Evolutionary conservation across 2,113 vertebrate species (phyloP).

Genomic region (Merops nubicus): DNA sequence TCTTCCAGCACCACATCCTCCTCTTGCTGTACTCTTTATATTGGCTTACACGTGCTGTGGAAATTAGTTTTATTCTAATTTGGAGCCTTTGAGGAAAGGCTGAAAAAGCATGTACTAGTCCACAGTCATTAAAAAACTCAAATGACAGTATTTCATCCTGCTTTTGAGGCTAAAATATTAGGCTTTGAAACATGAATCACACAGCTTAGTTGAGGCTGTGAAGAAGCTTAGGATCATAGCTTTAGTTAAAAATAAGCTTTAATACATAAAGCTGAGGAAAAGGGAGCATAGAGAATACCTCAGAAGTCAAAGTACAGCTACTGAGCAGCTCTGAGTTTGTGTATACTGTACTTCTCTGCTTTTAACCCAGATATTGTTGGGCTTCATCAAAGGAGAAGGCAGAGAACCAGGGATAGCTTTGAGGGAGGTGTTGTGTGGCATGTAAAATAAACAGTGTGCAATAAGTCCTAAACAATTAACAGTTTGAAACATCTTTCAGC

Average conservation of each 20-base stretch:
- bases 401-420: not conserved
- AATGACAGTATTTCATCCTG: constrained; percentile 67
- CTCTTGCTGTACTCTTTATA: constrained; percentile 45
- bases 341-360: not conserved
- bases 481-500: not conserved
- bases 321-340: not conserved
- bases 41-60: constrained; percentile 49
- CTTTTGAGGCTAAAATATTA: constrained; percentile 61
- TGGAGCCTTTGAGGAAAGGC: constrained; percentile 56
- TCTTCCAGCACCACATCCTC: constrained; percentile 36
- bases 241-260: constrained; percentile 67
- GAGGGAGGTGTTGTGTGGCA: not conserved
- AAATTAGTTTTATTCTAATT: constrained; percentile 72
- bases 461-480: not conserved
- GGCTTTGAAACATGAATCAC: constrained; percentile 47
- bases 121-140: constrained; percentile 62
- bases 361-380: not conserved
- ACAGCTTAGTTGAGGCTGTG: constrained; percentile 43
- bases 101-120: constrained; percentile 51
- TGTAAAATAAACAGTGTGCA: not conserved
- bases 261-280: constrained; percentile 48
- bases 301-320: not conserved
- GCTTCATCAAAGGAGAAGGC: not conserved
- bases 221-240: constrained; percentile 53
- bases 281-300: not conserved